Evolutionary conservation across 2,113 vertebrate genomes (phyloP).

Genomic region (Pterophyllum scalare): DNA sequence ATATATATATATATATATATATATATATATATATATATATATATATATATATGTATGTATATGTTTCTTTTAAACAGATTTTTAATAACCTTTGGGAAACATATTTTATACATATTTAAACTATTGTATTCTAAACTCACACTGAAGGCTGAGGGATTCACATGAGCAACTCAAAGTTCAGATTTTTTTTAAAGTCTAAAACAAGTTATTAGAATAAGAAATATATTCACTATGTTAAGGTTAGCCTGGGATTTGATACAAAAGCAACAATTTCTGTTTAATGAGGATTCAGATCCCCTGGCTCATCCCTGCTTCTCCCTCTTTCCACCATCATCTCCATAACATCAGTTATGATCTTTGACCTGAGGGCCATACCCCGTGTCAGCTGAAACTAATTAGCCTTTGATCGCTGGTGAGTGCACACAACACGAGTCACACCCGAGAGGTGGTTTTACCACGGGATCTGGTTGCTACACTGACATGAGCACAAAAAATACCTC

Average conservation of each 20-base stretch:
- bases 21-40: no score
- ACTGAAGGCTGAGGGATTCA: not conserved
- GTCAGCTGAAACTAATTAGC: constrained; percentile 84
- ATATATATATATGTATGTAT: no score
- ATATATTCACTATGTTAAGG: constrained; percentile 23
- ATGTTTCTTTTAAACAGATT: no score
- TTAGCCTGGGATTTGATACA: constrained; percentile 56
- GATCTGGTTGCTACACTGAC: constrained; percentile 41
- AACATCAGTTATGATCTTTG: constrained; percentile 81
- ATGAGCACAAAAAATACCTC: not conserved
- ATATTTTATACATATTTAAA: not conserved
- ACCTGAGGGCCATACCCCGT: constrained; percentile 75
- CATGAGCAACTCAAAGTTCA: constrained; percentile 30
- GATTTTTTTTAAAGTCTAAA: not conserved
- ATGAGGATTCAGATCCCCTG: constrained; percentile 78
- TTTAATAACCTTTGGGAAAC: constrained; percentile 22
- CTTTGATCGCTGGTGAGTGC: constrained; percentile 78
- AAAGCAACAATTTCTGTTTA: constrained; percentile 70
- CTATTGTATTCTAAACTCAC: not conserved
- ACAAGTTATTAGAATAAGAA: constrained; percentile 46
- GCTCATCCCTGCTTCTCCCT: constrained; percentile 55
- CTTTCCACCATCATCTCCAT: constrained; percentile 73
- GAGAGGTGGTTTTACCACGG: constrained; percentile 37
- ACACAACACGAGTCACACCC: constrained; percentile 68
- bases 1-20: constrained; percentile 1